Evolutionary conservation across 2,797 vertebrate genomes (phyloP).

Genomic region (Miopithecus talapoin): DNA sequence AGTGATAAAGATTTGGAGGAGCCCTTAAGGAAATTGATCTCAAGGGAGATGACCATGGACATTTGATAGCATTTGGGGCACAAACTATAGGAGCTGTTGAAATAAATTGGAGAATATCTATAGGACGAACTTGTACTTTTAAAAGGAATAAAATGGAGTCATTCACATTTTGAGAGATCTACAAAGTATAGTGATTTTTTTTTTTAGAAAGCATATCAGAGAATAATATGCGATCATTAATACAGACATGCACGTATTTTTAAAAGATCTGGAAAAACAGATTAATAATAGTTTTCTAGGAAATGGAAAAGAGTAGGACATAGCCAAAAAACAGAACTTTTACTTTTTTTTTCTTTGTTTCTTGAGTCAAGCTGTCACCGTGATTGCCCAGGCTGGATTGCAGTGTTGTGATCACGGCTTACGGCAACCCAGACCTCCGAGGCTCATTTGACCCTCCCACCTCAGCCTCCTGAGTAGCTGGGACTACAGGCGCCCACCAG

Average conservation of each 20-base stretch:
- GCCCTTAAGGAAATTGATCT: background rate
- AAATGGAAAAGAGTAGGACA: background rate
- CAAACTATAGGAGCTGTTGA: background rate
- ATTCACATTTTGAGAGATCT: background rate
- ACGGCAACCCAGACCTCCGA: too few relatives aligned
- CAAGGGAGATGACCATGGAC: background rate
- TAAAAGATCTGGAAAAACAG: constrained; percentile 44
- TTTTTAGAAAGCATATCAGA: background rate
- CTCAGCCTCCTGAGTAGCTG: background rate
- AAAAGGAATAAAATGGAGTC: background rate
- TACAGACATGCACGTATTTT: background rate
- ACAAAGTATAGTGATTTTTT: background rate
- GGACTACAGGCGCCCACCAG: background rate
- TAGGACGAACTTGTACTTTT: background rate
- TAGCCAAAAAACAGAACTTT: background rate
- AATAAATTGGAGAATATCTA: background rate
- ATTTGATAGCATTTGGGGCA: background rate
- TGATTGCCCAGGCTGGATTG: too few relatives aligned
- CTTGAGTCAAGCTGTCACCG: too few relatives aligned
- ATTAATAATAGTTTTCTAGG: background rate
- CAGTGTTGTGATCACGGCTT: too few relatives aligned
- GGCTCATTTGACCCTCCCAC: too few relatives aligned
- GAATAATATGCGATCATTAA: background rate
- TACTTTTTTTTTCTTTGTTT: constrained; percentile 47
- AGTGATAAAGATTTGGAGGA: background rate